These are phyloP conservation scores for Psilanteris sp. DNA, from an alignment of 1,140 invertebrate genomes.

Conservation along the genomic window DNA sequence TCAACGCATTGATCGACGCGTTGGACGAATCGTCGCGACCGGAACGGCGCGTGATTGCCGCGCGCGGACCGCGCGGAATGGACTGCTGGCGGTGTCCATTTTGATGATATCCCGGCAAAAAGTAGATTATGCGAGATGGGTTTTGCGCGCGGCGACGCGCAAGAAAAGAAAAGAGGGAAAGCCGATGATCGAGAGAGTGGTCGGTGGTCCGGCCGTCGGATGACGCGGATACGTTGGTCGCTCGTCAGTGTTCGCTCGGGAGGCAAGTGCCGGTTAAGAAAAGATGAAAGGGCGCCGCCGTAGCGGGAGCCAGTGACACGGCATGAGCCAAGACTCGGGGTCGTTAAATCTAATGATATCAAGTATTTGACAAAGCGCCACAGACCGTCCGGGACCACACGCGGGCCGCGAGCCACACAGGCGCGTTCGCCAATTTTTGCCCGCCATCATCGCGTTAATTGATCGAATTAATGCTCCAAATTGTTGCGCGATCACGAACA, in stretches of 20 bases:
- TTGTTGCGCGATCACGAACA: not conserved
- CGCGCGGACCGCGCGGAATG: no score
- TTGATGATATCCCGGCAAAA: constrained; percentile 43
- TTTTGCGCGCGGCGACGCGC: constrained; percentile 38
- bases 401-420: constrained; percentile 32
- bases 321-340: constrained; percentile 66
- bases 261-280: constrained; percentile 71
- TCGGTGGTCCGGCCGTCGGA: constrained; percentile 53
- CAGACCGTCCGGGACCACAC: constrained; percentile 67
- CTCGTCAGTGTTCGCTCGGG: constrained; percentile 39
- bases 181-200: constrained; percentile 48
- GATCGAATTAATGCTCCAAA: constrained; percentile 19
- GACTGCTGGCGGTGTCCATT: no score
- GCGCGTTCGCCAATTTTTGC: constrained; percentile 17
- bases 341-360: constrained; percentile 78
- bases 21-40: no score
- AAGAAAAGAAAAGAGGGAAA: constrained; percentile 53
- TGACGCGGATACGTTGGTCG: constrained; percentile 40
- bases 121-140: constrained; percentile 56
- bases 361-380: constrained; percentile 71
- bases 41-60: no score
- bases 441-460: constrained; percentile 41
- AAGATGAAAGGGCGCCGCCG: constrained; percentile 74
- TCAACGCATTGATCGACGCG: no score
- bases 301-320: constrained; percentile 72